These are phyloP conservation scores for Nemopilema nomurai DNA, from an alignment of 30 jellyfish, hydroid and myxozoan genomes.

Conservation along the genomic window DNA sequence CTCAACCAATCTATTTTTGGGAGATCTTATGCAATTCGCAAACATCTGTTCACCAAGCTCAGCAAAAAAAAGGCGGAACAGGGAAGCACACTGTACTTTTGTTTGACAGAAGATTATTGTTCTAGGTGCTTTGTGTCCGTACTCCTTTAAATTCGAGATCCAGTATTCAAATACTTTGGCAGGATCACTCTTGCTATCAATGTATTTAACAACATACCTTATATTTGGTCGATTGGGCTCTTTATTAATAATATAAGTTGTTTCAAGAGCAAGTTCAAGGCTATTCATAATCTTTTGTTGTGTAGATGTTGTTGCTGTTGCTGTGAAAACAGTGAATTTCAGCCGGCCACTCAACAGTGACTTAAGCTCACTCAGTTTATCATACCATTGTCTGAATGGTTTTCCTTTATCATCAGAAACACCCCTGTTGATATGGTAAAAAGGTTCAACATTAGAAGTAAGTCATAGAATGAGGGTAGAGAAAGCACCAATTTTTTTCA, in stretches of 20 bases:
- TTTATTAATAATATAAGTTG: constrained; percentile 4
- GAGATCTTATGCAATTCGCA: not conserved
- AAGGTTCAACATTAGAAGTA: no score
- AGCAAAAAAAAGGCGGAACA: constrained; percentile 5
- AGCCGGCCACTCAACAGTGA: constrained; percentile 1
- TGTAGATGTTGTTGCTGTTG: constrained; percentile 29
- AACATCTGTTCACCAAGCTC: constrained; percentile 6
- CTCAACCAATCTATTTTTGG: constrained; percentile 16
- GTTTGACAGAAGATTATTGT: constrained; percentile 41
- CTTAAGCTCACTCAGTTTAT: not conserved
- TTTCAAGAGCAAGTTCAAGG: constrained; percentile 8
- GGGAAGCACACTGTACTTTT: constrained; percentile 9
- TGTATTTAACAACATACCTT: constrained; percentile 8
- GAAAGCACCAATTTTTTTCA: no score
- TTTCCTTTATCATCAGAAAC: not conserved
- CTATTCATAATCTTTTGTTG: not conserved
- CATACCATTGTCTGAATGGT: constrained; percentile 31
- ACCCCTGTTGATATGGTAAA: no score
- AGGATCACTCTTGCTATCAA: not conserved
- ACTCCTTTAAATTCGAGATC: not conserved
- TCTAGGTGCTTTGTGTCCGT: not conserved
- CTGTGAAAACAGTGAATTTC: constrained; percentile 16
- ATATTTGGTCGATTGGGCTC: constrained; percentile 4
- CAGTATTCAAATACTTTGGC: constrained; percentile 1
- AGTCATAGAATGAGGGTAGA: no score